Evolutionary conservation across 2,888 invertebrate species (phyloP).

Genomic region (Apamea epomidion): DNA sequence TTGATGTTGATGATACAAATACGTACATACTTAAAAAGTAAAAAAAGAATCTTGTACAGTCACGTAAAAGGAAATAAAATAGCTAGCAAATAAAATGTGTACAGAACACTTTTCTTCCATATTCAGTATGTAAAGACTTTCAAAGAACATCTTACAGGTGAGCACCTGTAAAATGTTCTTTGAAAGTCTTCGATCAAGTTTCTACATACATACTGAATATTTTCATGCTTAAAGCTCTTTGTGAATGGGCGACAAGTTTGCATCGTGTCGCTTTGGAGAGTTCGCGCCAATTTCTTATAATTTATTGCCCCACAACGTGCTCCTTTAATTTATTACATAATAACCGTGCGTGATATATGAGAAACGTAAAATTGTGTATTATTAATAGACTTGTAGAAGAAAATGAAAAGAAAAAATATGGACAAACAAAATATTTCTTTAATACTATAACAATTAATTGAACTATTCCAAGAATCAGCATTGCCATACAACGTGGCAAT

Average conservation of each 20-base stretch:
- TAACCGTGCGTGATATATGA: constrained; percentile 67
- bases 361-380: constrained; percentile 44
- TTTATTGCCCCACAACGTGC: constrained; percentile 67
- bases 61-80: no score
- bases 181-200: background rate
- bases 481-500: no score
- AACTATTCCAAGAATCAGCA: no score
- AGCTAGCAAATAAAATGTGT: background rate
- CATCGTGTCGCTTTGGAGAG: constrained; percentile 55
- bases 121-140: background rate
- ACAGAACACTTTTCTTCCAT: background rate
- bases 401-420: background rate
- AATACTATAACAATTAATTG: background rate
- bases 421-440: background rate
- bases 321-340: constrained; percentile 73
- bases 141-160: constrained; percentile 12
- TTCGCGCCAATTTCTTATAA: constrained; percentile 70
- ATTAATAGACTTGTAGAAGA: constrained; percentile 12
- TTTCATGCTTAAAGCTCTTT: constrained; percentile 19
- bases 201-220: constrained; percentile 30
- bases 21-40: background rate
- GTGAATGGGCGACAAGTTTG: constrained; percentile 52
- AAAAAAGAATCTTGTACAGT: background rate
- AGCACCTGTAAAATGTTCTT: no score
- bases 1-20: background rate